Evolutionary conservation across 1,140 invertebrate species (phyloP), one percentile per base, ranked within the genome.

Genomic region (Zaprionus ghesquierei): DNA sequence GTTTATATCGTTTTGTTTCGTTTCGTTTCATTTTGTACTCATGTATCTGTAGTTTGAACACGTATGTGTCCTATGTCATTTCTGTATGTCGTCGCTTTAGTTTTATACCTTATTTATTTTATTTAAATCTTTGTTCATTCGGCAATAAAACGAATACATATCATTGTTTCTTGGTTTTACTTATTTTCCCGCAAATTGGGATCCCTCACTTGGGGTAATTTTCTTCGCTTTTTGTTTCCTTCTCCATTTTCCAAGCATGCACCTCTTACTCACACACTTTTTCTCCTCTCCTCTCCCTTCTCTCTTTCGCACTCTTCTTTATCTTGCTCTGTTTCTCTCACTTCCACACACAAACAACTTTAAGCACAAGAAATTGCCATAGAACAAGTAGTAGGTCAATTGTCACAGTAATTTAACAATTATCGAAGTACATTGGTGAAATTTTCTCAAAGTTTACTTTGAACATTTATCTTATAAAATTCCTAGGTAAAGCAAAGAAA

Each of bases 61-160:
- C 6, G 13, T 33, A 51, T 56, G 51, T 58, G 38, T 35, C 9
- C 27, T 49, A 38, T 64, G 23, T 31, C 25, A 69, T 62, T 61
- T 69, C 18, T 54, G 33, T 29, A 46, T 69, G 35, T 53, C 58
- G 49, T 53, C 44, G 50, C 25, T 27, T 66, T 77, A 74, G 54
- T 75, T 75, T 27, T 77, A 31, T 58, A 74, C 46, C 38, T 58
- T 62, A 59, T 50, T 71, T 81, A 58, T 46, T 54, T 65, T 44
- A 20, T 29, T 54, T 70, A 71, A 55, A 46, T 10, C 31, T 61
- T 75, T 66, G 46, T 69, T 73, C 29, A 64, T 75, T 75, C 71
- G 82, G 68, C 75, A 87, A 87, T 86, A 81, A 81, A 81, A 64
- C 62, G 68, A 87, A 86, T 81, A 81, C 82, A 86, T 86, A 86